Percentiles rank a stretch among this genome's conserved stretches.
Conservation (phyloP, 2,797 vertebrate species). For the Melanotaenia parkinsoni region DNA sequence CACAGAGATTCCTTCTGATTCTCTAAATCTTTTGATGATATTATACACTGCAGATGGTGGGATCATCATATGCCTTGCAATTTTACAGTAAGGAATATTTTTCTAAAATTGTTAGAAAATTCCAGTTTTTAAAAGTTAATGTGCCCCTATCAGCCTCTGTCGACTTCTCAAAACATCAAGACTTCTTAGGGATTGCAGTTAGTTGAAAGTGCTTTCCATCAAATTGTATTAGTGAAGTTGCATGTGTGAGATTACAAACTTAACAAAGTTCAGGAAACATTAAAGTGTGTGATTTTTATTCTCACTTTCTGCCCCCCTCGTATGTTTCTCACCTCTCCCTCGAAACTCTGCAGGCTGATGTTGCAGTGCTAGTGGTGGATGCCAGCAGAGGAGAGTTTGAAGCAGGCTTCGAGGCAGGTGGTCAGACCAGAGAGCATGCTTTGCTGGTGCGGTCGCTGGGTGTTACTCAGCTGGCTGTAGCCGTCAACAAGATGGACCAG, state of each 20-base stretch:
- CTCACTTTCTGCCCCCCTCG: neutral
- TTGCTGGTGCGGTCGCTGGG: conserved; percentile 96
- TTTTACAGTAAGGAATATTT: neutral
- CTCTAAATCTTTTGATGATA: neutral
- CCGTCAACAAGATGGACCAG: conserved; percentile 99
- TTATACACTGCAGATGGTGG: neutral
- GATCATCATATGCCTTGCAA: neutral
- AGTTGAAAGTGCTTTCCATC: neutral
- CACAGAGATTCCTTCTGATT: neutral
- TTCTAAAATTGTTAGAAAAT: neutral
- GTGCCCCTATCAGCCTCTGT: neutral
- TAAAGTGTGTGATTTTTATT: conserved; percentile 9
- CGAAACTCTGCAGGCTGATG: conserved; percentile 87
- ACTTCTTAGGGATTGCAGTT: neutral
- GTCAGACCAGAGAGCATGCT: conserved; percentile 96
- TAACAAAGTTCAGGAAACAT: neutral
- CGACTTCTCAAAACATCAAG: neutral
- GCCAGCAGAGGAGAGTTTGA: conserved; percentile 98
- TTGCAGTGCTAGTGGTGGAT: conserved; percentile 95
- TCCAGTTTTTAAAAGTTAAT: neutral
- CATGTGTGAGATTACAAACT: neutral
- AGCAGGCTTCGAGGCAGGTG: conserved; percentile 97
- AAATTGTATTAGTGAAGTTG: neutral
- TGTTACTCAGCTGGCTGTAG: conserved; percentile 96
- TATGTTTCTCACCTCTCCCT: neutral